Base-by-base conservation (phyloP, 1,140 invertebrate genomes). In the Yoshiicerus persimilis region DNA sequence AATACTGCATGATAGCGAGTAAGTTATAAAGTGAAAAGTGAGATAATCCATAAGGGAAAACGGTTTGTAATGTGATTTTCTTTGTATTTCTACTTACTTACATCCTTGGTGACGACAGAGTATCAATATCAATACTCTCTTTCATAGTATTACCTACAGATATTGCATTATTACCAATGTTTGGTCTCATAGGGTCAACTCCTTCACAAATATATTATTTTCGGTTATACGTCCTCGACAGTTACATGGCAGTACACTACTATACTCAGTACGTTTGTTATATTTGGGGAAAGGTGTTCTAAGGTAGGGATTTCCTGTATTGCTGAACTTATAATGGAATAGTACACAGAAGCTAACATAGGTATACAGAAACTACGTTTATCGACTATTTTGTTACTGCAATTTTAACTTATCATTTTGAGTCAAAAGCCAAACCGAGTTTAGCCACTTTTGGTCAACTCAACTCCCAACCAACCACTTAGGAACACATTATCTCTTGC, bases 41-140 rank as follows among this genome's bases (percentile, higher is more conserved):
- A 80, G 75, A 34, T 23, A 80, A 80, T 80, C 32, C 75, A 80
- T 80, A 80, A 80, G 75, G 75, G 75, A 80, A 80, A 80, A 80
- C 75, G n/a, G 34, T 80, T 32, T 80, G 75, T 80, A 80, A 80
- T 80, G 75, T 80, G 75, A 80, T 80, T 80, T 80, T 80, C 75
- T 80, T 80, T 80, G 32, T 34, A 80, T 80, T 80, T 66, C 75
- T 34, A 80, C 75, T 80, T 32, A 80, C 75, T 80, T 34, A 80
- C 32, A 80, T 30, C n/a, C 32, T 77, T 34, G n/a, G 32, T n/a
- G 32, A 30, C 8, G 75, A 32, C 75, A n/a, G 34, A 80, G 75
- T 80, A 80, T 80, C 75, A 80, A 34, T 80, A 80, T 80, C 75
- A 80, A 80, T 80, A 80, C 75, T 80, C 47, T 23, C 34, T 80